These are phyloP conservation scores for Chrysolophus pictus DNA, from an alignment of 2,797 vertebrate genomes.

Conservation along the genomic window DNA sequence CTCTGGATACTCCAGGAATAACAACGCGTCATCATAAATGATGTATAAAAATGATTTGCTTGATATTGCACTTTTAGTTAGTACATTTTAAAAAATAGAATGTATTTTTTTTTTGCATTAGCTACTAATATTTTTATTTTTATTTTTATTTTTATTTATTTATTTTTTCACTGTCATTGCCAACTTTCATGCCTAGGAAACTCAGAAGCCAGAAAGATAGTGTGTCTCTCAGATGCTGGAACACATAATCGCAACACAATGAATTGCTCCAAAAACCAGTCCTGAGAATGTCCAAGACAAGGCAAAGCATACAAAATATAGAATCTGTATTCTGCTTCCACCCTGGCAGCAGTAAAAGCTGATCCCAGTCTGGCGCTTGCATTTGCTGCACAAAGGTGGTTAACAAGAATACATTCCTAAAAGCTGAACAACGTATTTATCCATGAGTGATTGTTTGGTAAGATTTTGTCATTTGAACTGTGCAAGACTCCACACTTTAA, in stretches of 20 bases:
- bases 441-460: not conserved
- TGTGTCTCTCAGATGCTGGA: not conserved
- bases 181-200: not conserved
- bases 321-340: not conserved
- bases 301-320: not conserved
- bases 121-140: not conserved
- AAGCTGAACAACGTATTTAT: not conserved
- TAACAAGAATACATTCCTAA: rapidly evolving
- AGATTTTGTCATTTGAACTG: not conserved
- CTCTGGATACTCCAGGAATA: not conserved
- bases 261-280: not conserved
- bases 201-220: not conserved
- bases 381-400: not conserved
- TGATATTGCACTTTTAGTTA: not conserved
- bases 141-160: not conserved
- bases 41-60: not conserved
- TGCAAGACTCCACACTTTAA: not conserved
- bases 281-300: not conserved
- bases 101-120: not conserved
- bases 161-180: not conserved
- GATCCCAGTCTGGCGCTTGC: not conserved
- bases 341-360: not conserved
- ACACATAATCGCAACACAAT: not conserved
- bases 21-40: not conserved
- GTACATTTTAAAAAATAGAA: not conserved